phyloP scores from a whole-genome alignment of 2,888 invertebrate species.

The Aphelenchoides bicaudatus region DNA sequence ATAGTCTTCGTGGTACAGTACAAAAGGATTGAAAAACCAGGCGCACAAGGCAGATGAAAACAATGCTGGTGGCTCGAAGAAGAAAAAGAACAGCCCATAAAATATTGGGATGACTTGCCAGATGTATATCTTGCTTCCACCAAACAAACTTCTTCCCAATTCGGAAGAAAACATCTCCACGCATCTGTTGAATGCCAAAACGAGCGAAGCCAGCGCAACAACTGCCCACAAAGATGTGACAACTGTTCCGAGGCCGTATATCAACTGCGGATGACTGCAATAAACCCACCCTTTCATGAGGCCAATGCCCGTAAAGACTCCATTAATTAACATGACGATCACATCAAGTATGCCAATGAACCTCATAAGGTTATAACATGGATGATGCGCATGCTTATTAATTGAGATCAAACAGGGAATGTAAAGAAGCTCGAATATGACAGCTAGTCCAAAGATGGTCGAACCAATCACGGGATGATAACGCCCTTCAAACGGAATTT shows the following conservation, averaged over 20 bases:
- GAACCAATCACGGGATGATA: conserved; percentile 19
- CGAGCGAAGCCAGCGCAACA: background rate
- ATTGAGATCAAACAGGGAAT: conserved; percentile 6
- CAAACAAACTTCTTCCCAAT: conserved; percentile 19
- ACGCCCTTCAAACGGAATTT: conserved; percentile 21
- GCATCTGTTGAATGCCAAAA: conserved; percentile 25
- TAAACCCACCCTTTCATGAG: conserved; percentile 3
- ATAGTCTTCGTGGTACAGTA: conserved; percentile 16
- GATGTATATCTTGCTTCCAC: conserved; percentile 10
- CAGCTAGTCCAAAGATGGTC: conserved; percentile 6
- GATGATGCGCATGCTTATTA: background rate
- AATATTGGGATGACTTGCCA: conserved; percentile 21
- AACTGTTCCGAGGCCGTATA: background rate
- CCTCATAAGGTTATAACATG: background rate
- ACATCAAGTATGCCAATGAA: conserved; percentile 9
- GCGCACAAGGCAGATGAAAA: conserved; percentile 17
- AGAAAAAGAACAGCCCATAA: conserved; percentile 20
- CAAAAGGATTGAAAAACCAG: conserved; percentile 23
- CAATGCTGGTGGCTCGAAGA: conserved; percentile 10
- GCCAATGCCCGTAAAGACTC: conserved; percentile 9
- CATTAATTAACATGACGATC: conserved; percentile 3
- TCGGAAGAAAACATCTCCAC: conserved; percentile 18
- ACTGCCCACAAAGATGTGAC: conserved; percentile 18
- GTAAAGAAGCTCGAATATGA: conserved; percentile 18
- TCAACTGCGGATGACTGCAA: conserved; percentile 16